Conservation (phyloP, 2,797 vertebrate genomes). For the Oceanodroma leucorhoa region DNA sequence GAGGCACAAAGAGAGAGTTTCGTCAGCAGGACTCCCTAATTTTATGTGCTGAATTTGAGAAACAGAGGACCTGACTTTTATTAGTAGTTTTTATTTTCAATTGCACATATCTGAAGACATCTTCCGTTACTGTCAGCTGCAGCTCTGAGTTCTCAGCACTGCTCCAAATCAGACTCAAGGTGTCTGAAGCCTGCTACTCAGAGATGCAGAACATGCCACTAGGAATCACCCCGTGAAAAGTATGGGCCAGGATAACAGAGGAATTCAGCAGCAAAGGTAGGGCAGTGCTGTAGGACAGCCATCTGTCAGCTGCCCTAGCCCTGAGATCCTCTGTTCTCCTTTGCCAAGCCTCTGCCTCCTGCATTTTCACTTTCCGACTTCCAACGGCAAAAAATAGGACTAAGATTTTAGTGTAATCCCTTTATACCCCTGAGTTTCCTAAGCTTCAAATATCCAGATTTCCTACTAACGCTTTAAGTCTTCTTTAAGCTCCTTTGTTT, state of each 20-base stretch:
- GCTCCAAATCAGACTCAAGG: background rate
- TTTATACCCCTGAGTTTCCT: conserved; percentile 23
- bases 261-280: background rate
- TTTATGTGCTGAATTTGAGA: background rate
- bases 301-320: background rate
- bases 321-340: background rate
- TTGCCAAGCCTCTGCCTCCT: background rate
- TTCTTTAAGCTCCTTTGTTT: conserved; percentile 40
- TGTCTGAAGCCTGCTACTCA: background rate
- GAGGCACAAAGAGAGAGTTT: background rate
- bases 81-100: background rate
- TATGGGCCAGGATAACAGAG: background rate
- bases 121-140: background rate
- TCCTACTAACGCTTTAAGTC: background rate
- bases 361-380: conserved; percentile 2
- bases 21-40: background rate
- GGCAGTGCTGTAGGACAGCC: background rate
- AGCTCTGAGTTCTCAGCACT: background rate
- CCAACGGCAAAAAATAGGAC: background rate
- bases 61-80: background rate
- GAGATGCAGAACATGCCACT: background rate
- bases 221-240: background rate
- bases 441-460: conserved; percentile 17
- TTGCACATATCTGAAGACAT: background rate
- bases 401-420: conserved; percentile 9